Conservation (phyloP, 53 echinoderm and acorn worm genomes). For the Patiria pectinifera region DNA sequence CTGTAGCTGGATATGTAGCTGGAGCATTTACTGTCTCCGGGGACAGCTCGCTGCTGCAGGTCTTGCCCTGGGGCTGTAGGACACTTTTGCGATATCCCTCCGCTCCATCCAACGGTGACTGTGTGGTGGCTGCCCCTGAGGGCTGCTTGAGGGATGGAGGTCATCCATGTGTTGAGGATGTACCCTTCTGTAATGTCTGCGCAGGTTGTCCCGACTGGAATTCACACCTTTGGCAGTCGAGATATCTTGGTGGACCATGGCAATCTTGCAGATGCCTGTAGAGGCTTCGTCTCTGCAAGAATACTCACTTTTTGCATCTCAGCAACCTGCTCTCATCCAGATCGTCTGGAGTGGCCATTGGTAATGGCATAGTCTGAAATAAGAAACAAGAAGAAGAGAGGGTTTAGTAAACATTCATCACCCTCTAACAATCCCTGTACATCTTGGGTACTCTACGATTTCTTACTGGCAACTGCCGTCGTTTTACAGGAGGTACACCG, state of each 20-base stretch:
- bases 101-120: background rate
- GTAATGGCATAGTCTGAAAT: too few relatives aligned
- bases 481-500: too few relatives aligned
- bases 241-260: background rate
- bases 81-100: too few relatives aligned
- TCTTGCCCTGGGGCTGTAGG: background rate
- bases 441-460: too few relatives aligned
- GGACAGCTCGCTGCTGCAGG: background rate
- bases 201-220: conserved; percentile 3
- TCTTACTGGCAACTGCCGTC: too few relatives aligned
- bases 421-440: background rate
- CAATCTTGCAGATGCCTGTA: background rate
- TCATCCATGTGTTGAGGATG: background rate
- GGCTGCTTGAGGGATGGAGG: background rate
- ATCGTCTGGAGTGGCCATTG: background rate
- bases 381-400: background rate
- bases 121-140: background rate
- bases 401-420: background rate
- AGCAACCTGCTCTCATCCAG: background rate
- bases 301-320: background rate
- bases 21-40: background rate
- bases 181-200: background rate
- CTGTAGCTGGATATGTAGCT: background rate
- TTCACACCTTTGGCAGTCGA: background rate
- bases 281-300: conserved; percentile 1